Evolutionary conservation across 2,888 invertebrate species (phyloP).

Genomic region (Macropis europaea): DNA sequence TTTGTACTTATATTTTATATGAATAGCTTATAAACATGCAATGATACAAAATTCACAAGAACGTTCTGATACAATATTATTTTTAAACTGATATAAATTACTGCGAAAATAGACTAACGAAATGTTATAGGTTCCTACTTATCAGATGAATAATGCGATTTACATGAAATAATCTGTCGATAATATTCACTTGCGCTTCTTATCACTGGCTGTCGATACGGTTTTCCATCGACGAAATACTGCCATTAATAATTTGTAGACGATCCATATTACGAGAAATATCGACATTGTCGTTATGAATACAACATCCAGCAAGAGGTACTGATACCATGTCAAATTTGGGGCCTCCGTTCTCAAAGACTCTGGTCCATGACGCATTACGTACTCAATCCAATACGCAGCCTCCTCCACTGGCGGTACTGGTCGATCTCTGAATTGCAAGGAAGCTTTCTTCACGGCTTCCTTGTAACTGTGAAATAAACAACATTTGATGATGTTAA

Average conservation of each 20-base stretch:
- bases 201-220: background rate
- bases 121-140: no score
- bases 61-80: no score
- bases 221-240: background rate
- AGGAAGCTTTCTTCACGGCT: slow-evolving; percentile 43
- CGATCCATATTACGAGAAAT: background rate
- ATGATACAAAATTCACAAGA: no score
- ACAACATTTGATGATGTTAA: background rate
- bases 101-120: no score
- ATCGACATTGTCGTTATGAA: background rate
- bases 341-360: slow-evolving; percentile 59
- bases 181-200: background rate
- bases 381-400: slow-evolving; percentile 62
- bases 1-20: no score
- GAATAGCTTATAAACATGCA: no score
- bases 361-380: slow-evolving; percentile 58
- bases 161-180: no score
- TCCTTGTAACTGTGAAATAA: slow-evolving; percentile 52
- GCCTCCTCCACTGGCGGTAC: slow-evolving; percentile 57
- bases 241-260: background rate
- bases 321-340: slow-evolving; percentile 70
- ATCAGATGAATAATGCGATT: no score
- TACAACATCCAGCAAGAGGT: slow-evolving; percentile 67
- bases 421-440: slow-evolving; percentile 58
- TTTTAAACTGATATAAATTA: no score